phyloP scores from a whole-genome alignment of 2,888 invertebrate genomes.

The Elmis aenea region DNA sequence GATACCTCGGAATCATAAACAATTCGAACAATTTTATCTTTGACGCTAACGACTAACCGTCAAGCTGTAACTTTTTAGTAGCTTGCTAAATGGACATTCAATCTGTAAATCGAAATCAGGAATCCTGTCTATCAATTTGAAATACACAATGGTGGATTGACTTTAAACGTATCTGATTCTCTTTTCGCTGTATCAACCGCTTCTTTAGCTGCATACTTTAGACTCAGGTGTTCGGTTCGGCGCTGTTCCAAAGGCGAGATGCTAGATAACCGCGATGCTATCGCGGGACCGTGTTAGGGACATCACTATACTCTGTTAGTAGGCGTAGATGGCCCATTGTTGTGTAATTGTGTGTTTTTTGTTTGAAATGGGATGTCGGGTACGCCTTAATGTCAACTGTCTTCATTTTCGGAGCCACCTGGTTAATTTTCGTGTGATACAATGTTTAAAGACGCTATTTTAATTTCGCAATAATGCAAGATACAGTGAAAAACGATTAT shows the following conservation, averaged over 20 bases:
- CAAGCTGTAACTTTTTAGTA: slow-evolving; percentile 34
- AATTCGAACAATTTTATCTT: too few species aligned
- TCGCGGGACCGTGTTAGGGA: slow-evolving; percentile 41
- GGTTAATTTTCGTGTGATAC: slow-evolving; percentile 25
- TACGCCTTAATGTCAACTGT: slow-evolving; percentile 47
- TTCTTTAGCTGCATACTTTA: slow-evolving; percentile 23
- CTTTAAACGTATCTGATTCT: slow-evolving; percentile 45
- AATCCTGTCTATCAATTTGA: slow-evolving; percentile 43
- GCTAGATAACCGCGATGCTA: slow-evolving; percentile 29
- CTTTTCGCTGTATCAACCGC: slow-evolving; percentile 37
- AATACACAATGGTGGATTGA: slow-evolving; percentile 41
- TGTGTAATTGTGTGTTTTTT: slow-evolving; percentile 48
- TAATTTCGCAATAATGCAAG: too few species aligned
- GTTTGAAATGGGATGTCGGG: slow-evolving; percentile 44
- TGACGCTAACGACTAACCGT: too few species aligned
- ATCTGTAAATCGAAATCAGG: slow-evolving; percentile 37
- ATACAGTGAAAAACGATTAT: too few species aligned
- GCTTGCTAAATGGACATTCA: slow-evolving; percentile 41
- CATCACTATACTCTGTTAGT: slow-evolving; percentile 46
- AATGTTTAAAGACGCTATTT: too few species aligned
- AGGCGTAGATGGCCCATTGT: slow-evolving; percentile 48
- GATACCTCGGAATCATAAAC: too few species aligned
- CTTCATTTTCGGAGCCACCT: slow-evolving; percentile 44
- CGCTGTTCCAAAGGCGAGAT: slow-evolving; percentile 33
- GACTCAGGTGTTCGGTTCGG: slow-evolving; percentile 33